phyloP scores from a whole-genome alignment of 2,888 invertebrate species.

The Latrodectus elegans region DNA sequence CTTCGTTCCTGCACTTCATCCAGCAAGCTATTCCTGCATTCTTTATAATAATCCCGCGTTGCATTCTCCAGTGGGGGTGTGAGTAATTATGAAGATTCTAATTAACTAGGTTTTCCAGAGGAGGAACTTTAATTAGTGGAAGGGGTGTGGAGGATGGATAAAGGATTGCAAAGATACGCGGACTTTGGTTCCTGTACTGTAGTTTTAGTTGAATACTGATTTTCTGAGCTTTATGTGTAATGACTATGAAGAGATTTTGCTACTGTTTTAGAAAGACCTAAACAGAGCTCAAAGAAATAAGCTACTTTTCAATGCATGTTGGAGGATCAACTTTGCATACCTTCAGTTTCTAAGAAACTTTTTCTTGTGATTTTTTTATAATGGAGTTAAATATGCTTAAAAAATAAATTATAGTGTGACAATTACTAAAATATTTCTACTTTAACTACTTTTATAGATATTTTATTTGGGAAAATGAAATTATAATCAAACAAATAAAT shows the following conservation, averaged over 20 bases:
- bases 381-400: too few relatives aligned
- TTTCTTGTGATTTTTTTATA: too few relatives aligned
- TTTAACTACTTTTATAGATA: too few relatives aligned
- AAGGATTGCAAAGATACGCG: not conserved
- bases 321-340: too few relatives aligned
- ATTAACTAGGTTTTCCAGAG: slow-evolving; percentile 62
- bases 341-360: too few relatives aligned
- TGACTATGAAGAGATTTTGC: not conserved
- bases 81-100: slow-evolving; percentile 61
- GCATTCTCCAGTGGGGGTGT: slow-evolving; percentile 65
- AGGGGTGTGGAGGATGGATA: slow-evolving; percentile 10
- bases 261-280: not conserved
- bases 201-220: slow-evolving; percentile 54
- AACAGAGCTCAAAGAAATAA: not conserved
- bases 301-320: not conserved
- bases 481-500: too few relatives aligned
- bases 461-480: too few relatives aligned
- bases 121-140: slow-evolving; percentile 63
- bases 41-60: slow-evolving; percentile 66
- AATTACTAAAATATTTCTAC: too few relatives aligned
- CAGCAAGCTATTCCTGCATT: slow-evolving; percentile 33
- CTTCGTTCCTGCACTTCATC: slow-evolving; percentile 1
- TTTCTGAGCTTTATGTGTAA: slow-evolving; percentile 48
- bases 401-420: too few relatives aligned
- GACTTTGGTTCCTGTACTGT: not conserved